phyloP scores from a whole-genome alignment of 2,113 vertebrate genomes.

The Tyto alba region DNA sequence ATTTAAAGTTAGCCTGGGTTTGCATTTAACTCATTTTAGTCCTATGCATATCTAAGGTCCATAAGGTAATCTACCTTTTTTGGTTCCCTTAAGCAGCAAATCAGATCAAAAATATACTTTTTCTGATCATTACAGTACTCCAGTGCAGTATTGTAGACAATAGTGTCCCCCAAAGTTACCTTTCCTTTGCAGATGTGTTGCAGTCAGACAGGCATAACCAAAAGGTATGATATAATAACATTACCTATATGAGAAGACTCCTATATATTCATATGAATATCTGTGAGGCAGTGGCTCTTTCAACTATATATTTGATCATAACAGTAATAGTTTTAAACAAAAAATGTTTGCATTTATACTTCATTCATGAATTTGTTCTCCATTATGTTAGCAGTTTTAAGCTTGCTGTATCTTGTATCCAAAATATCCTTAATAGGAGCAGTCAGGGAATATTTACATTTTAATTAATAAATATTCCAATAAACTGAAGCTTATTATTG shows the following conservation, averaged over 20 bases:
- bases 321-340: neutral
- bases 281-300: neutral
- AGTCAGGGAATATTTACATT: slow-evolving; percentile 13
- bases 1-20: neutral
- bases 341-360: neutral
- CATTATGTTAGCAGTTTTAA: neutral
- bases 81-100: neutral
- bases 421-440: neutral
- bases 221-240: neutral
- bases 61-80: neutral
- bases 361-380: neutral
- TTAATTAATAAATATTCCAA: slow-evolving; percentile 19
- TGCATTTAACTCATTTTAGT: neutral
- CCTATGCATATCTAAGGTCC: neutral
- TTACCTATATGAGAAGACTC: neutral
- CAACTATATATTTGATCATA: neutral
- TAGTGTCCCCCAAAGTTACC: neutral
- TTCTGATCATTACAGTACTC: neutral
- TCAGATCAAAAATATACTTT: neutral
- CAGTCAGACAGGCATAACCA: neutral
- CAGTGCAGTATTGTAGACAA: neutral
- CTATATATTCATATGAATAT: neutral
- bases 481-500: neutral
- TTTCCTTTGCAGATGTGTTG: neutral
- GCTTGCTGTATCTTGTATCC: neutral